Base-by-base conservation (phyloP, 1,140 invertebrate species). In the Antheraea mylitta region DNA sequence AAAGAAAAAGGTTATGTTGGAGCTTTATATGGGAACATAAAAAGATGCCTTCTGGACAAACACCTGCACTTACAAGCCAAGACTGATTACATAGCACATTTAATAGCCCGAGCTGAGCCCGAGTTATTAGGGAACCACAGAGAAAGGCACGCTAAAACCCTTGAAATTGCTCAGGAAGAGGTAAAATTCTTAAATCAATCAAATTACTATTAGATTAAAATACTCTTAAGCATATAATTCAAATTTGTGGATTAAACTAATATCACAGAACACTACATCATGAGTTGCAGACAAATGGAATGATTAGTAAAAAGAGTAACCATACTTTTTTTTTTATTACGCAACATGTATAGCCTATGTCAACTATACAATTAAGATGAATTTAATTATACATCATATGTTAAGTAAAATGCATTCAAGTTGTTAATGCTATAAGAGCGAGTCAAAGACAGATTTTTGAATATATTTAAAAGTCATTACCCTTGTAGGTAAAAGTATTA, bases 91-190 rank as follows among this genome's bases (percentile, higher is more conserved):
- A 97, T 99, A 75, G 95, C 95, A 72, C 95, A 96, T 72, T 93
- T 98, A n/a, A 97, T 98, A 77, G 95, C 95, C 36, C 94, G 97
- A 71, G 97, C 97, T 42, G 97, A 98, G 89, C 97, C 97, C n/a
- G 97, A 98, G 87, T 90, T 97, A 8, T 94, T 97, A 74, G 97
- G 96, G 74, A 96, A 95, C 75, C 93, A 95, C 74, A 94, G 97
- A 67, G 98, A 99, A 88, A 94, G 98, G 65, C 98, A 99, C 91
- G 98, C 98, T 0, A 99, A 98, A 92, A 98, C 98, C 9, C 88
- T 98, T 72, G 98, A 98, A 93, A 98, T 98, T 79, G 98, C 98
- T 78, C 98, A 99, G 92, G 97, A 98, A 91, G 98, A 99, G 93
- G 97, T 85, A 78, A 74, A 60, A 73, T 70, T 42, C 45, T 13